Conservation (phyloP, 2,113 vertebrate genomes). For the Spizaetus ornatus region DNA sequence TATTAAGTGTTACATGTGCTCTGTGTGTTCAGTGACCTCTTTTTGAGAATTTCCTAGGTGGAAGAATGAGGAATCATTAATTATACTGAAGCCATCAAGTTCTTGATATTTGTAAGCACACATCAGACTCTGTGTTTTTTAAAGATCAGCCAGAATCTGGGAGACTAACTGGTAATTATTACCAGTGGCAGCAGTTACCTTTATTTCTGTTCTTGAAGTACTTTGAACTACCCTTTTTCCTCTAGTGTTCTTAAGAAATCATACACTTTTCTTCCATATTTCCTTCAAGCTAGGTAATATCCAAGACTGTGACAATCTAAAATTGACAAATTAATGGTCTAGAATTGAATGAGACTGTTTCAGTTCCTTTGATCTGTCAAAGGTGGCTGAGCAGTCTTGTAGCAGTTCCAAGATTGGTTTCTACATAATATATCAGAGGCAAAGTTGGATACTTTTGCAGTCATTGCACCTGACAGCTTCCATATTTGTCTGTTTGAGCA, state of each 20-base stretch:
- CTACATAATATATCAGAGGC: not conserved
- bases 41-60: not conserved
- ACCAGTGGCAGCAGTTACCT: not conserved
- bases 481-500: not conserved
- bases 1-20: not conserved
- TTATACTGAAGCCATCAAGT: not conserved
- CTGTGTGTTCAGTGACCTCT: not conserved
- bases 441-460: not conserved
- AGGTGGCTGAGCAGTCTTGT: not conserved
- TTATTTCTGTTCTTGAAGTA: not conserved
- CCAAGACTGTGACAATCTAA: not conserved
- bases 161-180: not conserved
- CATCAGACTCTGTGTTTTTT: not conserved
- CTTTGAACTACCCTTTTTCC: not conserved
- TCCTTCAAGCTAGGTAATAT: not conserved
- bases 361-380: not conserved
- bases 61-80: not conserved
- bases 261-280: not conserved
- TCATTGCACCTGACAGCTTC: not conserved
- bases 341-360: not conserved
- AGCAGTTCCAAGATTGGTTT: not conserved
- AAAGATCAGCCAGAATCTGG: not conserved
- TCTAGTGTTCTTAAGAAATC: not conserved
- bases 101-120: not conserved
- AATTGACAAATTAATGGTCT: not conserved